Base-by-base conservation (phyloP, 2,113 vertebrate genomes). In the Perca flavescens region DNA sequence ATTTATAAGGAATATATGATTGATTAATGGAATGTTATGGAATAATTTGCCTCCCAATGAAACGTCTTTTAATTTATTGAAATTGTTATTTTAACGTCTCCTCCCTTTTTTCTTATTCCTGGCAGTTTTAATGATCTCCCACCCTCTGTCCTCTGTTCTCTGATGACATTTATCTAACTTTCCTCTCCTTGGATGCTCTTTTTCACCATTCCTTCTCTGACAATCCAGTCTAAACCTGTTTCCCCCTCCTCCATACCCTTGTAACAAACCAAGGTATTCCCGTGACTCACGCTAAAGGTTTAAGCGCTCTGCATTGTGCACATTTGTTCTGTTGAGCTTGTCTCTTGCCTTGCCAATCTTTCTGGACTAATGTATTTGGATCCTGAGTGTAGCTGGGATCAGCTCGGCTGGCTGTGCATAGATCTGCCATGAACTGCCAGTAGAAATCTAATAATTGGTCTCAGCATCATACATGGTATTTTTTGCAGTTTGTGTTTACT, bases 181-280 rank as follows among this genome's bases (percentile, higher is more conserved):
- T 89, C 58, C 28, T 82, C 28, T 86, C 81, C 62, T 73, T 76
- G 80, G 68, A 64, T 82, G 52, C 22, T 65, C 16, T 72, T 80
- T 74, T 66, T 63, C 61, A 62, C 78, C 34, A 2, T 61, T 73
- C 67, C 63, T 77, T 82, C 66, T 86, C 75, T 88, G 86, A 84
- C 78, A 85, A 89, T 89, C 58, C 89, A 94, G 93, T 65, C 75
- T 95, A 93, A 94, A 91, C 89, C 85, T 14, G 79, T 81, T 67
- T 58, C 82, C 79, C 76, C 60, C 70, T 85, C 86, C 54, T 89
- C 61, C 80, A 84, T 86, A 83, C 76, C 79, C 88, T 90, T 82
- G 80, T 93, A 93, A 94, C 91, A 82, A 77, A 80, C 68, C 66
- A 85, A 95, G 92, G 93, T 92, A 93, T 88, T 81, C 84, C 79